phyloP scores from a whole-genome alignment of 2,888 invertebrate genomes.

The Luperina testacea region DNA sequence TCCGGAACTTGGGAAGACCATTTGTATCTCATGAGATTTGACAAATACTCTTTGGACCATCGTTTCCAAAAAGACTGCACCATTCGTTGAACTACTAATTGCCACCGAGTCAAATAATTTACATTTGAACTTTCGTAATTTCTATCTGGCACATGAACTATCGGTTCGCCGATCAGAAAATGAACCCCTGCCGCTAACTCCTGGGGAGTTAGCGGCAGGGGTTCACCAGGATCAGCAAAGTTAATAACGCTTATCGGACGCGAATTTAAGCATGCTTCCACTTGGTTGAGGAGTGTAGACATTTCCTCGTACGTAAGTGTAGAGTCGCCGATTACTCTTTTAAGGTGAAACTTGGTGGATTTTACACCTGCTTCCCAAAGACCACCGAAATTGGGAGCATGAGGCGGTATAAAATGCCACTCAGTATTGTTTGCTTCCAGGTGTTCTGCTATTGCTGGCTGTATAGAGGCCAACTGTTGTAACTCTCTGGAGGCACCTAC shows the following conservation, averaged over 20 bases:
- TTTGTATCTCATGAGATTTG: conserved; percentile 18
- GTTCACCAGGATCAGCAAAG: conserved; percentile 11
- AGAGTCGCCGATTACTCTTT: background rate
- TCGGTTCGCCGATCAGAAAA: conserved; percentile 6
- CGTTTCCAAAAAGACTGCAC: conserved; percentile 6
- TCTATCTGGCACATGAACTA: conserved; percentile 5
- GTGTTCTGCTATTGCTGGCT: background rate
- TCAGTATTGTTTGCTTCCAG: conserved; percentile 7
- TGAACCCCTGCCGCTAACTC: no score
- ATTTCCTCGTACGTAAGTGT: conserved; percentile 1
- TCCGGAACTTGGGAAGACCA: conserved; percentile 18
- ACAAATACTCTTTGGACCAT: conserved; percentile 22
- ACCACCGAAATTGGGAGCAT: conserved; percentile 11
- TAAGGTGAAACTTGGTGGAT: background rate
- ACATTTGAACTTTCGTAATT: background rate
- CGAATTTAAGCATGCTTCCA: conserved; percentile 2
- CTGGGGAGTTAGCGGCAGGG: background rate
- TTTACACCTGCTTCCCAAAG: no score
- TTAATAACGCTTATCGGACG: conserved; percentile 5
- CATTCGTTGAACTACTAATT: conserved; percentile 9
- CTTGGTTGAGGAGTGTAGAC: conserved; percentile 1
- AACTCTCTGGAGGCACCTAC: conserved; percentile 9
- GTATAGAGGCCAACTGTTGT: background rate
- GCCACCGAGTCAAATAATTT: conserved; percentile 12
- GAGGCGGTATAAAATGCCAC: conserved; percentile 10